These are phyloP conservation scores for Pseudomyrmex gracilis DNA, from an alignment of 1,140 invertebrate species.

Conservation along the genomic window DNA sequence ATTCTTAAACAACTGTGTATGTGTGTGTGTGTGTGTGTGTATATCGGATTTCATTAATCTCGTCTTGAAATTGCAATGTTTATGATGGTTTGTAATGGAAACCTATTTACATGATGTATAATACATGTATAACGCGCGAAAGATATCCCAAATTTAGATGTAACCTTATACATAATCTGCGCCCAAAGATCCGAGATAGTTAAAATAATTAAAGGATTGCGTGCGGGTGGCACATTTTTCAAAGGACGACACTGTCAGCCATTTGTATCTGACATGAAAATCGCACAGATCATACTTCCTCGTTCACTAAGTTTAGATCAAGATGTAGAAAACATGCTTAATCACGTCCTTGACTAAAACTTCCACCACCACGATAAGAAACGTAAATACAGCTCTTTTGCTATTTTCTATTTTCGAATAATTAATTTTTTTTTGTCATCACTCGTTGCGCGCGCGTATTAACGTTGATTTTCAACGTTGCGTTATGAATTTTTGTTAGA, in stretches of 20 bases:
- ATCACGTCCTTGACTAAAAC: conserved; percentile 25
- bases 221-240: conserved; percentile 51
- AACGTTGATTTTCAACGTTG: not conserved
- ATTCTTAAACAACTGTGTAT: no score
- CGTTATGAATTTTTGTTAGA: not conserved
- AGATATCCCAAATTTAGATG: conserved; percentile 46
- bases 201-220: conserved; percentile 65
- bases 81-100: not conserved
- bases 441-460: not conserved
- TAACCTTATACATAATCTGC: conserved; percentile 35
- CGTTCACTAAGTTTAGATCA: conserved; percentile 48
- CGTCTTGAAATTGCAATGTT: not conserved
- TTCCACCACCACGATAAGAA: not conserved
- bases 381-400: not conserved
- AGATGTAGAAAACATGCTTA: conserved; percentile 35
- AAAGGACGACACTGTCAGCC: conserved; percentile 39
- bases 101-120: not conserved
- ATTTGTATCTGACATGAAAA: conserved; percentile 58
- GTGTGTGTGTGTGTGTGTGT: no score
- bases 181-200: conserved; percentile 22
- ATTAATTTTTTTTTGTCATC: not conserved
- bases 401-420: conserved; percentile 5
- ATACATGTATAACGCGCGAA: not conserved
- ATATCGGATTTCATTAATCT: not conserved
- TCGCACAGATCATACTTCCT: conserved; percentile 57